Conservation (phyloP, 2,113 vertebrate genomes). For the Leucopsar rothschildi region DNA sequence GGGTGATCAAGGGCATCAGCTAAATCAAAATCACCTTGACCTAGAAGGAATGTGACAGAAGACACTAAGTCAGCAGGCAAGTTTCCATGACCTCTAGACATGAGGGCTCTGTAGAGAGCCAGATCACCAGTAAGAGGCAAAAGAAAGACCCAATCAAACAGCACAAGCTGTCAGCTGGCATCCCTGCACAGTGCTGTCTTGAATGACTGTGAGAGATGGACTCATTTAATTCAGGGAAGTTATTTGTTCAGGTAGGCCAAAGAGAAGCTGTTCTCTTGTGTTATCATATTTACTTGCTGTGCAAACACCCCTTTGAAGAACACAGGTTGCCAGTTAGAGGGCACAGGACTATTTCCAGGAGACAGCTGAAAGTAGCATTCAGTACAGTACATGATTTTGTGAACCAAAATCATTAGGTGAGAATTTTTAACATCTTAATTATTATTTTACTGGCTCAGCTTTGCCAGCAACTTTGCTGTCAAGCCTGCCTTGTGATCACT, state of each 20-base stretch:
- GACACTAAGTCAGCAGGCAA: not conserved
- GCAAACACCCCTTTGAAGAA: not conserved
- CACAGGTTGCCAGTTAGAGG: not conserved
- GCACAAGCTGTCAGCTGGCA: not conserved
- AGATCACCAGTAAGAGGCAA: not conserved
- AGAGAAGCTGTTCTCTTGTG: not conserved
- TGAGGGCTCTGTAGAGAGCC: not conserved
- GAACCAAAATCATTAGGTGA: not conserved
- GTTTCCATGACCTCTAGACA: not conserved
- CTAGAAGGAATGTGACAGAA: constrained; percentile 33
- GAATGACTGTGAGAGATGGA: not conserved
- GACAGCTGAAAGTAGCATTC: not conserved
- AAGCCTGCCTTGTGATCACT: not conserved
- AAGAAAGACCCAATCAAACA: not conserved
- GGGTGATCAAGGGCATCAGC: constrained; percentile 68
- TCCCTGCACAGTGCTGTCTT: fast-evolving
- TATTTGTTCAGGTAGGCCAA: not conserved
- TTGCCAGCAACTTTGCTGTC: not conserved
- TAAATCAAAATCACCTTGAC: constrained; percentile 68
- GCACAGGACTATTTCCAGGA: not conserved
- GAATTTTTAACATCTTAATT: not conserved
- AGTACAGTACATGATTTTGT: not conserved
- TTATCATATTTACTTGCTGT: not conserved
- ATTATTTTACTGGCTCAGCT: not conserved
- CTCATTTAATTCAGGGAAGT: not conserved